Percentiles rank a stretch among this genome's conserved stretches.
phyloP scores from a whole-genome alignment of 2,888 invertebrate genomes.

The Galeruca laticollis region DNA sequence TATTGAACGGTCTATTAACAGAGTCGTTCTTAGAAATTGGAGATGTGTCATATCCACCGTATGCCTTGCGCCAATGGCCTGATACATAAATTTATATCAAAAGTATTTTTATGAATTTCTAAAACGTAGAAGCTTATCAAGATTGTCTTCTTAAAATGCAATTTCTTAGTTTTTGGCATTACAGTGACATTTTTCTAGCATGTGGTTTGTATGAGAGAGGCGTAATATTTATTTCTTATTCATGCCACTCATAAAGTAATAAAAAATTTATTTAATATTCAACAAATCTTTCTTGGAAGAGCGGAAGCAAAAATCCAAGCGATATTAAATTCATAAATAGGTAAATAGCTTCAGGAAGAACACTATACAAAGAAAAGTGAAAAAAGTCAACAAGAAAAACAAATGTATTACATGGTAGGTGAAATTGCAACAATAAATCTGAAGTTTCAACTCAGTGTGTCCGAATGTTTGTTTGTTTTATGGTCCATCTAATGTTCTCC shows the following conservation, averaged over 20 bases:
- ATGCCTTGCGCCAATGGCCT: no score
- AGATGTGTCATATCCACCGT: no score
- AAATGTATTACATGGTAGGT: slow-evolving; percentile 45
- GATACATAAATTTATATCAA: no score
- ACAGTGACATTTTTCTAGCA: no score
- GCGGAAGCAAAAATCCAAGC: slow-evolving; percentile 14
- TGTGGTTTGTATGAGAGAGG: no score
- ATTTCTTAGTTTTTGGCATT: no score
- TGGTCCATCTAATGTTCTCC: slow-evolving; percentile 60
- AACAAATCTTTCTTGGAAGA: not conserved
- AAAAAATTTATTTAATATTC: slow-evolving; percentile 5
- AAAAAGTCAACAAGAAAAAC: slow-evolving; percentile 22
- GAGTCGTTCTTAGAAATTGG: no score
- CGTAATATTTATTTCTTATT: no score
- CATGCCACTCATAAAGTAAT: not conserved
- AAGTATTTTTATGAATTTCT: no score
- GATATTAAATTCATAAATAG: slow-evolving; percentile 34
- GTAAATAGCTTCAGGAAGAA: slow-evolving; percentile 31
- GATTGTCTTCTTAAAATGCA: no score
- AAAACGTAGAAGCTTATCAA: no score
- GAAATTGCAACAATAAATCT: slow-evolving; percentile 65
- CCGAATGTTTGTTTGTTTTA: slow-evolving; percentile 62
- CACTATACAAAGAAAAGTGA: slow-evolving; percentile 13
- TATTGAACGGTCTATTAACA: no score
- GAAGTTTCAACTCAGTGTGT: slow-evolving; percentile 61